Conservation (phyloP, 2,113 vertebrate genomes). For the Paralichthys olivaceus region DNA sequence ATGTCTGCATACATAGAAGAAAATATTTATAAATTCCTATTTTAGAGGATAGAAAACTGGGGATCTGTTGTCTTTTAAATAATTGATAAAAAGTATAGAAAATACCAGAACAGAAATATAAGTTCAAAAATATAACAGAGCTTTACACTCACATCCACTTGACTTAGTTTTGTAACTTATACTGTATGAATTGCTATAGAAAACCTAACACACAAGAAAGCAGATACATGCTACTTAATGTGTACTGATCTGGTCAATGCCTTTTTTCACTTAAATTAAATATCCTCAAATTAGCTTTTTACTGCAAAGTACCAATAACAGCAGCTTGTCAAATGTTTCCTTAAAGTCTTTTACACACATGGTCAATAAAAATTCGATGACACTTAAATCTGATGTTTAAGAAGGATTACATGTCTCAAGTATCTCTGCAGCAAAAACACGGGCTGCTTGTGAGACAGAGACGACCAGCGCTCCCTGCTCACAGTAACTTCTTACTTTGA, state of each 20-base stretch:
- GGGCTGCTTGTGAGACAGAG: not conserved
- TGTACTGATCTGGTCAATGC: not conserved
- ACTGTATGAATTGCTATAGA: not conserved
- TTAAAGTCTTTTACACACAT: not conserved
- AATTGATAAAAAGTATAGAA: not conserved
- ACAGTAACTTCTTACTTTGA: constrained; percentile 49
- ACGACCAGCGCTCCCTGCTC: not conserved
- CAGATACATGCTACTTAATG: not conserved
- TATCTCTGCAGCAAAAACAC: not conserved
- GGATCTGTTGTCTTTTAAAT: not conserved
- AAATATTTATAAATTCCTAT: not conserved
- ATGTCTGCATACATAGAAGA: not conserved
- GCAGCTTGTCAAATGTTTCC: constrained; percentile 11
- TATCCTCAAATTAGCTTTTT: not conserved
- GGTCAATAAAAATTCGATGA: not conserved
- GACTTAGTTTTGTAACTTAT: not conserved
- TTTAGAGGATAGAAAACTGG: not conserved
- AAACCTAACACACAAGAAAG: not conserved
- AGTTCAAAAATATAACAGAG: not conserved
- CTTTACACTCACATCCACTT: not conserved
- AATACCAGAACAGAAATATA: not conserved
- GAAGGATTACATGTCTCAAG: not conserved
- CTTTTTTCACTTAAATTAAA: not conserved
- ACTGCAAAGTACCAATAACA: constrained; percentile 9
- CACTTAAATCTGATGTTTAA: not conserved